phyloP scores from a whole-genome alignment of 2,888 invertebrate species.

The Agrotis puta region DNA sequence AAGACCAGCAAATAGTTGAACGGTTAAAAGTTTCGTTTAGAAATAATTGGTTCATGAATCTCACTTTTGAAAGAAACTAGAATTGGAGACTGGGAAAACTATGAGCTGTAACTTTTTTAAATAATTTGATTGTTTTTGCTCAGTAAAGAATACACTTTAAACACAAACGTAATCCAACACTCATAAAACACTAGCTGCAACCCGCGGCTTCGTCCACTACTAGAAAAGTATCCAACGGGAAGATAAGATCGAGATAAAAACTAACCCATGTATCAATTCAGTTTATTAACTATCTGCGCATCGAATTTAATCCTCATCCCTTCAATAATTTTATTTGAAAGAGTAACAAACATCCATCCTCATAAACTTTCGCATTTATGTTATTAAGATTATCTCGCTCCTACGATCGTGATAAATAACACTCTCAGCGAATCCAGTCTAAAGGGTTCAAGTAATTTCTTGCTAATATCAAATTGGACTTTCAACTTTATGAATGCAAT shows the following conservation, averaged over 20 bases:
- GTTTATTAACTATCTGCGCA: too few species aligned
- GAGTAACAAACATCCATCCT: too few species aligned
- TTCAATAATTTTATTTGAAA: too few species aligned
- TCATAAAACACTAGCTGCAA: too few species aligned
- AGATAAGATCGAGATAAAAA: too few species aligned
- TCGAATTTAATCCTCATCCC: too few species aligned
- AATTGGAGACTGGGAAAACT: neutral
- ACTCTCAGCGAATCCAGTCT: neutral
- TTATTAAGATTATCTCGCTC: too few species aligned
- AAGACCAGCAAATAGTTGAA: neutral
- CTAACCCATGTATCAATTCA: too few species aligned
- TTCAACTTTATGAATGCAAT: neutral
- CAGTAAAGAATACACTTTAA: neutral
- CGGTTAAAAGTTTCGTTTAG: neutral
- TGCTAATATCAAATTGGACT: neutral
- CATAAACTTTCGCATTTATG: too few species aligned
- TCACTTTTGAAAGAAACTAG: neutral
- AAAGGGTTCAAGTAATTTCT: conserved; percentile 2
- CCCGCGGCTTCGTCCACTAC: too few species aligned
- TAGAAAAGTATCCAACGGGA: too few species aligned
- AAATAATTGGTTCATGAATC: neutral
- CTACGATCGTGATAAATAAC: conserved; percentile 14
- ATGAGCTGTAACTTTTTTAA: neutral
- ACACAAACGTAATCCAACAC: neutral
- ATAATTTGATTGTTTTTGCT: neutral